A percentile compares a stretch with the other conserved stretches of the same genome.
Evolutionary conservation across 2,888 invertebrate genomes (phyloP).

Genomic region (Allolobophora icterica): DNA sequence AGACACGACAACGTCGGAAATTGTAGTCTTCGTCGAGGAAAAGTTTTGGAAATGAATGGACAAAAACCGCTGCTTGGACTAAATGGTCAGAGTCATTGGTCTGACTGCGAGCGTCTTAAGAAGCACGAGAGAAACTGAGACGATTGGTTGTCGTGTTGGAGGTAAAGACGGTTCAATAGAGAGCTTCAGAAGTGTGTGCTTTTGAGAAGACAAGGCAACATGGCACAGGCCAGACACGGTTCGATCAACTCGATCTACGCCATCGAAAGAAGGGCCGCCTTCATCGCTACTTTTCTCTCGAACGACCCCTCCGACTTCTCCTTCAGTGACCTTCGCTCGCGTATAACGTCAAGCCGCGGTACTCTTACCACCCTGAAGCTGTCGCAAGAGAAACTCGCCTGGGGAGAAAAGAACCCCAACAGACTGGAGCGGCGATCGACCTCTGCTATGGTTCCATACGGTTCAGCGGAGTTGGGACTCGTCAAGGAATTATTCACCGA

Average conservation of each 20-base stretch:
- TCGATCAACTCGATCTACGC: neutral
- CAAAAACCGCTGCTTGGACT: neutral
- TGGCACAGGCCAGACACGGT: neutral
- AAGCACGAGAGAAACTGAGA: neutral
- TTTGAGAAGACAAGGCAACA: neutral
- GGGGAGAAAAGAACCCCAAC: neutral
- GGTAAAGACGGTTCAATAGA: neutral
- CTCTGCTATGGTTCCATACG: neutral
- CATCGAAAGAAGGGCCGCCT: neutral
- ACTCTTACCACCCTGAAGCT: neutral
- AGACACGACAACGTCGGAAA: neutral
- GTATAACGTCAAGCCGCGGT: neutral
- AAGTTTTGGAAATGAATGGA: neutral
- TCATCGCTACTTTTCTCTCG: neutral
- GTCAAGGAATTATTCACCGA: neutral
- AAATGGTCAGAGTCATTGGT: neutral
- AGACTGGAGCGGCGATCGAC: neutral
- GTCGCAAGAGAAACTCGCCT: neutral
- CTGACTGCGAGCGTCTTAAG: neutral
- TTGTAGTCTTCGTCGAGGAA: neutral
- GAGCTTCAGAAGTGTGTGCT: neutral
- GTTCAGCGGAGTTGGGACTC: neutral
- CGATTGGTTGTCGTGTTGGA: neutral
- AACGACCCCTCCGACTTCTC: slow-evolving; percentile 14
- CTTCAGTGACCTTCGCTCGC: neutral